Evolutionary conservation across 92 coral and sea anemone genomes (phyloP), one percentile per base, ranked within the genome.

Genomic region (Siderastrea siderea): DNA sequence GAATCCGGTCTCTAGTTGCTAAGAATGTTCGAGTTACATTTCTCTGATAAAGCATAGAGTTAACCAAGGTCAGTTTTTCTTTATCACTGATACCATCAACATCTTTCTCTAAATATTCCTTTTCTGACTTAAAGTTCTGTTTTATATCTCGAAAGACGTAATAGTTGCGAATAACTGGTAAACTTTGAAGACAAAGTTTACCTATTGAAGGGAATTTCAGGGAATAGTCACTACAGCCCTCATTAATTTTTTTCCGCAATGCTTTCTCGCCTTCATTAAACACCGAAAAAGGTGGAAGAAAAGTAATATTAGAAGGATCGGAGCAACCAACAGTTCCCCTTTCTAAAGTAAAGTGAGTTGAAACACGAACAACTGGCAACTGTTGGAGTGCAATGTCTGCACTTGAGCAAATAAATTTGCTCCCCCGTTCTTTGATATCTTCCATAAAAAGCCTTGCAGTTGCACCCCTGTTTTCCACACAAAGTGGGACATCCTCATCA

Each of bases 211-310:
- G n/a, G 62, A 84, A 48, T 44, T 66, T 84, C 47, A 74, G 60
- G 68, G 75, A 61, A 26, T 65, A 62, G 55, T 49, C 49, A 60
- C 66, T 51, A 62, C 66, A 43, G 47, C 85, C 85, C 44, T 65
- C 62, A 6, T 14, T n/a, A 16, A 47, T 57, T 46, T 2, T 44
- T 55, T 71, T 14, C 71, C 80, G 75, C 87, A 71, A 58, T 72
- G 54, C 51, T 79, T 15, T 38, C 10, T 47, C 87, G 6, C 79
- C 87, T 43, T 76, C 52, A 16, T 76, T 62, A 71, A 71, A 83
- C 64, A 83, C 46, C 6, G 79, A 71, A 53, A 76, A 83, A 38
- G 87, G 79, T 16, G 87, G 87, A 83, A 83, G 87, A 71, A 38
- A 10, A 26, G 87, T 5, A 68, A 70, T 46, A 17, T 68, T 13